Evolutionary conservation across 2,797 vertebrate species (phyloP).

Genomic region (Hafferia zeledoni): DNA sequence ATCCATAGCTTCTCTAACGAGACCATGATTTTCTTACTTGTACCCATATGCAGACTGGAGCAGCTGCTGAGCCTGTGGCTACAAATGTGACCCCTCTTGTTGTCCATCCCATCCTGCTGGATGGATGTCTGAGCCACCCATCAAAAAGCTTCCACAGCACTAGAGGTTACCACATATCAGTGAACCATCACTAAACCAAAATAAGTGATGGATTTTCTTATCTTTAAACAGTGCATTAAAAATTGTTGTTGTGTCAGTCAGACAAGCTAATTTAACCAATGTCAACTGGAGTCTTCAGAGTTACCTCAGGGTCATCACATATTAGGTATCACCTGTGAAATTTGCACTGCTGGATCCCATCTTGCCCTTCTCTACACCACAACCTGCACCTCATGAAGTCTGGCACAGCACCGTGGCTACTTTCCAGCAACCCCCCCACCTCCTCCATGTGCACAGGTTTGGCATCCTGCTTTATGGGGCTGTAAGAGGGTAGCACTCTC

Average conservation of each 20-base stretch:
- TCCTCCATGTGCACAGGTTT: not conserved
- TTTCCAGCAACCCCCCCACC: not conserved
- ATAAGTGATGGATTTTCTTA: not conserved
- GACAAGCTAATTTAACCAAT: not conserved
- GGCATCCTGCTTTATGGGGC: not conserved
- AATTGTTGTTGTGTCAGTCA: not conserved
- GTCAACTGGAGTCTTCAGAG: not conserved
- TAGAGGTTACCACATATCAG: rapidly evolving
- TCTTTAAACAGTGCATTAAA: not conserved
- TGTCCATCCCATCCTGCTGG: not conserved
- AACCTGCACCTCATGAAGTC: not conserved
- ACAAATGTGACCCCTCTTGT: not conserved
- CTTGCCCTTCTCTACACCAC: rapidly evolving
- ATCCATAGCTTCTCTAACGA: not conserved
- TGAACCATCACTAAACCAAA: not conserved
- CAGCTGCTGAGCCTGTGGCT: not conserved
- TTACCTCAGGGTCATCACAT: not conserved
- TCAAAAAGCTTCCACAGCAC: not conserved
- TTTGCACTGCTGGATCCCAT: not conserved
- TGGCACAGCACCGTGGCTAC: rapidly evolving
- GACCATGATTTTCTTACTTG: not conserved
- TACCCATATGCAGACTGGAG: not conserved
- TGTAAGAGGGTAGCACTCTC: rapidly evolving
- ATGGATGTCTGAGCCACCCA: not conserved
- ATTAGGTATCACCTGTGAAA: rapidly evolving